phyloP scores from a whole-genome alignment of 2,888 invertebrate species.

The Teinopalpus imperialis region DNA sequence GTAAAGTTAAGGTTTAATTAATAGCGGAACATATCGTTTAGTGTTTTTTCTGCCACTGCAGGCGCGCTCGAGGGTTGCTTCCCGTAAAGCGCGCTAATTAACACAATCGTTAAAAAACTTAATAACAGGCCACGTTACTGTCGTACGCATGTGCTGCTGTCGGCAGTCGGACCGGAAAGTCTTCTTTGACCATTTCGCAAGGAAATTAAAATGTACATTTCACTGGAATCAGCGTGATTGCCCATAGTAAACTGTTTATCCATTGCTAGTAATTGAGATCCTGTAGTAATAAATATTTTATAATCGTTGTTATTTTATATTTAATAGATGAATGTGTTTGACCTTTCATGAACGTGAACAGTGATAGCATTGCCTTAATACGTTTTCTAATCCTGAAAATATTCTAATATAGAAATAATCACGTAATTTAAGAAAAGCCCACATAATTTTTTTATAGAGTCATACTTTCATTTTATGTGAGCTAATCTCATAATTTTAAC shows the following conservation, averaged over 20 bases:
- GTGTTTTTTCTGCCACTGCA: conserved; percentile 50
- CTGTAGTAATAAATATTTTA: not conserved
- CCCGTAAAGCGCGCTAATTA: conserved; percentile 70
- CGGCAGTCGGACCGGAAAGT: conserved; percentile 28
- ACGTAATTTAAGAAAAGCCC: too few species aligned
- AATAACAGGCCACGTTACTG: conserved; percentile 67
- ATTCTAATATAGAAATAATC: too few species aligned
- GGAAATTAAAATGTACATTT: conserved; percentile 23
- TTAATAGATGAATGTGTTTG: too few species aligned
- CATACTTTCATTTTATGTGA: too few species aligned
- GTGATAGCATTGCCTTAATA: too few species aligned
- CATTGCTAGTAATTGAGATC: not conserved
- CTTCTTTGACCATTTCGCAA: conserved; percentile 25
- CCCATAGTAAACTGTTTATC: not conserved
- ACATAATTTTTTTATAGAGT: too few species aligned
- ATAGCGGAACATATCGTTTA: conserved; percentile 59
- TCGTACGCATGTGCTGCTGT: conserved; percentile 61
- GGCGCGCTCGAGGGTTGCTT: conserved; percentile 54
- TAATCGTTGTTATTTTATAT: too few species aligned
- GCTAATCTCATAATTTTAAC: too few species aligned
- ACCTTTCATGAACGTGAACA: too few species aligned
- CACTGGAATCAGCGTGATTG: conserved; percentile 9
- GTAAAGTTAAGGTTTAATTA: conserved; percentile 51
- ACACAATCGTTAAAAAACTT: conserved; percentile 76
- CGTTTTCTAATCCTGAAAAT: too few species aligned